phyloP scores from a whole-genome alignment of 30 jellyfish, hydroid and myxozoan genomes.

The Aurelia aurita region DNA sequence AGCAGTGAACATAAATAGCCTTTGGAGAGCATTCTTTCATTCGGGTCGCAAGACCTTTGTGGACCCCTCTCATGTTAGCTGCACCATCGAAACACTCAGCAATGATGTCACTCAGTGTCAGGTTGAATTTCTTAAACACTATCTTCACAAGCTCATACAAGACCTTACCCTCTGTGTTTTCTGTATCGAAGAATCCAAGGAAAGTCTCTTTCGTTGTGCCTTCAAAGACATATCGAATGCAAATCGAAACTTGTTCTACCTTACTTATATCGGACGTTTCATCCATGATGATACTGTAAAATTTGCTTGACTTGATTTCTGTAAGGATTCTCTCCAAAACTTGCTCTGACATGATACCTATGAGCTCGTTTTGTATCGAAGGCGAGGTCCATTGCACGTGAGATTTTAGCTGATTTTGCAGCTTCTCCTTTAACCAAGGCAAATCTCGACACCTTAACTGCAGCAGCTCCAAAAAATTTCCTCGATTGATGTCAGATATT shows the following conservation, averaged over 20 bases:
- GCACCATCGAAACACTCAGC: constrained; percentile 68
- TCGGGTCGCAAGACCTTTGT: constrained; percentile 40
- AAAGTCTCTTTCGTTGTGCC: constrained; percentile 30
- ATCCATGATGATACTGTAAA: constrained; percentile 41
- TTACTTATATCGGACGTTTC: constrained; percentile 54
- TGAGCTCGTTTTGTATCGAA: constrained; percentile 6
- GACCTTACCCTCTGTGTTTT: neutral
- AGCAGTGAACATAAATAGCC: constrained; percentile 46
- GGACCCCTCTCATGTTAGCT: neutral
- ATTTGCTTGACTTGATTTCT: constrained; percentile 16
- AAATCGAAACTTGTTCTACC: constrained; percentile 33
- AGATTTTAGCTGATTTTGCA: too few species aligned
- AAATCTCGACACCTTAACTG: too few species aligned
- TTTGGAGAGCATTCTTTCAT: constrained; percentile 41
- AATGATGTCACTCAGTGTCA: constrained; percentile 37
- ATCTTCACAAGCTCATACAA: constrained; percentile 57
- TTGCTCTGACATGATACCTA: constrained; percentile 17
- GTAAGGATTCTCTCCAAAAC: constrained; percentile 31
- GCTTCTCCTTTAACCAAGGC: too few species aligned
- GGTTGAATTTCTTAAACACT: constrained; percentile 25
- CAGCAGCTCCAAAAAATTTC: too few species aligned
- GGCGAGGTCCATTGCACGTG: constrained; percentile 34
- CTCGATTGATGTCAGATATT: too few species aligned
- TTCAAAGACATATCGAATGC: constrained; percentile 27
- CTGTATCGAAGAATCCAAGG: constrained; percentile 34